A percentile compares a stretch with the other conserved stretches of the same genome.
Conservation (phyloP, 2,888 invertebrate genomes). For the Eustalomyia histrio region DNA sequence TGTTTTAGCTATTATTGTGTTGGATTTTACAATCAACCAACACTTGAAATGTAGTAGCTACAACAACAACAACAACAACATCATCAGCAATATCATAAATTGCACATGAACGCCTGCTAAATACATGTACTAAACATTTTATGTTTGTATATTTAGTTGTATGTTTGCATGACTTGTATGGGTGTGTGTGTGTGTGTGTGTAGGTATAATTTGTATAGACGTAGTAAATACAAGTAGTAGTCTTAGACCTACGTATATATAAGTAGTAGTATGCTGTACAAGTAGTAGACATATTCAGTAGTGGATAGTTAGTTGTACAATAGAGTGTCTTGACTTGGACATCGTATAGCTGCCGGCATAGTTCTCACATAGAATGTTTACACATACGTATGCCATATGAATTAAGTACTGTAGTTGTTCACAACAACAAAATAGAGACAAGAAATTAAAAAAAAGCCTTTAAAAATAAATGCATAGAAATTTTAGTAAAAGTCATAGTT, state of each 20-base stretch:
- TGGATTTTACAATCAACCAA: conserved; percentile 37
- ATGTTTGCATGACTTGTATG: not conserved
- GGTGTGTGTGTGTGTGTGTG: conserved; percentile 3
- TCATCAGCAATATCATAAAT: conserved; percentile 40
- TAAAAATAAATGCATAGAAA: conserved; percentile 40
- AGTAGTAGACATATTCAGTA: not conserved
- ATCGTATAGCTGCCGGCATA: conserved; percentile 54
- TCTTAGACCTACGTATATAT: not conserved
- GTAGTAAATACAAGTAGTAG: conserved; percentile 34
- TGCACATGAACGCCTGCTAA: conserved; percentile 53
- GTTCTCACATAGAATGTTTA: conserved; percentile 65
- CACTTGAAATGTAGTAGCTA: conserved; percentile 45
- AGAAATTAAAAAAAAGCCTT: not conserved
- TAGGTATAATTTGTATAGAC: conserved; percentile 23
- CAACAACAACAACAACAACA: conserved; percentile 21
- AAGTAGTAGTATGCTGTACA: not conserved
- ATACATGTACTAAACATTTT: conserved; percentile 16
- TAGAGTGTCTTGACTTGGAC: conserved; percentile 65
- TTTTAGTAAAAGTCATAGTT: conserved; percentile 41
- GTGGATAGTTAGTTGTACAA: conserved; percentile 53
- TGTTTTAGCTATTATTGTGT: conserved; percentile 16
- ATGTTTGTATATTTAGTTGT: not conserved
- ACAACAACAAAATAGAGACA: conserved; percentile 14
- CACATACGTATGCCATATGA: conserved; percentile 20
- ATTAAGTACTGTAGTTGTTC: conserved; percentile 5